phyloP scores from a whole-genome alignment of 2,113 vertebrate genomes.

The Numenius arquata region DNA sequence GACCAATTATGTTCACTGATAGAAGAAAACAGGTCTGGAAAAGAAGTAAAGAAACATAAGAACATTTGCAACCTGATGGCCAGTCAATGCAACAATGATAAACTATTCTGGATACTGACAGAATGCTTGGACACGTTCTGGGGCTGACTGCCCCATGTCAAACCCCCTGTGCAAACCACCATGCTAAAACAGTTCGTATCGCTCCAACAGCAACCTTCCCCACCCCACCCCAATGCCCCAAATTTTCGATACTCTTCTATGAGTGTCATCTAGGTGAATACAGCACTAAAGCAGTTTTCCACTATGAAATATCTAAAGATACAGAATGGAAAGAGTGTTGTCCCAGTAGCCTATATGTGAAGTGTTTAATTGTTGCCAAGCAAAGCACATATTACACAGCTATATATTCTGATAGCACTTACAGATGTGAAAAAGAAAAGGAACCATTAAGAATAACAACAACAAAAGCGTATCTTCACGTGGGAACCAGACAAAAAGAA shows the following conservation, averaged over 20 bases:
- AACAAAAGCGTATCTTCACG: background rate
- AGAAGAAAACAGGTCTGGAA: slow-evolving; percentile 92
- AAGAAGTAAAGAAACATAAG: background rate
- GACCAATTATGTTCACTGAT: slow-evolving; percentile 93
- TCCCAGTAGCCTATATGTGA: background rate
- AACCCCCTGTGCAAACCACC: background rate
- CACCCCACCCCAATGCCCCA: background rate
- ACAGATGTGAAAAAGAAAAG: background rate
- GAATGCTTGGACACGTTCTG: background rate
- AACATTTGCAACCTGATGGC: background rate
- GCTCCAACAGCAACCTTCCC: background rate
- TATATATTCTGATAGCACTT: background rate
- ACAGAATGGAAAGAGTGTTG: background rate
- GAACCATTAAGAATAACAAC: background rate
- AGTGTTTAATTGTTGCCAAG: background rate
- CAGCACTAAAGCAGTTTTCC: background rate
- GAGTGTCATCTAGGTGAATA: background rate
- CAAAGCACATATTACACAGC: background rate
- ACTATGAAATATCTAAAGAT: background rate
- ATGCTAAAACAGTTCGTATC: background rate
- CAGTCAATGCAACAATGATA: background rate
- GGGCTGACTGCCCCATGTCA: accelerated
- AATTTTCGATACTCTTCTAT: background rate
- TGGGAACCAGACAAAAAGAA: background rate
- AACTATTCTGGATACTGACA: background rate